Evolutionary conservation across 1,140 invertebrate species (phyloP).

Genomic region (Hydropsyche tenuis): DNA sequence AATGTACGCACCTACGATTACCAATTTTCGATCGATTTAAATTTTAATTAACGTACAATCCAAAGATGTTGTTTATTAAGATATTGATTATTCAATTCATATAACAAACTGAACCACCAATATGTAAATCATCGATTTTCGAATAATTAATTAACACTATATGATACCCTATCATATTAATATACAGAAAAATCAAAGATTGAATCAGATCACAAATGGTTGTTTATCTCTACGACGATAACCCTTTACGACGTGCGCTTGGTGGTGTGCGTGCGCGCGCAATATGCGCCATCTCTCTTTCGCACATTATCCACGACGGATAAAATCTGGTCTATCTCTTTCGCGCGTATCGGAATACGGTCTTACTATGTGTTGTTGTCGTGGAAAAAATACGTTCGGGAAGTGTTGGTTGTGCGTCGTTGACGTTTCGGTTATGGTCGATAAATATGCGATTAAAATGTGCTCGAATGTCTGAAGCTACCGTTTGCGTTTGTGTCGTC

Average conservation of each 20-base stretch:
- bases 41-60: too few species aligned
- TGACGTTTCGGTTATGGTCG: neutral
- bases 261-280: neutral
- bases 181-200: too few species aligned
- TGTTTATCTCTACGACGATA: too few species aligned
- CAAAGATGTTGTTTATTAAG: too few species aligned
- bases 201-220: too few species aligned
- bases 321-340: neutral
- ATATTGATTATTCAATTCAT: too few species aligned
- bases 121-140: too few species aligned
- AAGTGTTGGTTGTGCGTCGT: neutral
- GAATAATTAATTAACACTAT: too few species aligned
- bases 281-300: neutral
- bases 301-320: neutral
- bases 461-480: neutral
- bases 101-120: too few species aligned
- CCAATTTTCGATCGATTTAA: too few species aligned
- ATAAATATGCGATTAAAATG: neutral
- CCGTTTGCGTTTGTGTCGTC: neutral
- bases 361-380: neutral
- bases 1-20: too few species aligned
- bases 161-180: too few species aligned
- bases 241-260: neutral
- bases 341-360: neutral
- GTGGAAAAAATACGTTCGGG: neutral